Evolutionary conservation across 2,797 vertebrate genomes (phyloP).

Genomic region (Melanotaenia trifasciata): DNA sequence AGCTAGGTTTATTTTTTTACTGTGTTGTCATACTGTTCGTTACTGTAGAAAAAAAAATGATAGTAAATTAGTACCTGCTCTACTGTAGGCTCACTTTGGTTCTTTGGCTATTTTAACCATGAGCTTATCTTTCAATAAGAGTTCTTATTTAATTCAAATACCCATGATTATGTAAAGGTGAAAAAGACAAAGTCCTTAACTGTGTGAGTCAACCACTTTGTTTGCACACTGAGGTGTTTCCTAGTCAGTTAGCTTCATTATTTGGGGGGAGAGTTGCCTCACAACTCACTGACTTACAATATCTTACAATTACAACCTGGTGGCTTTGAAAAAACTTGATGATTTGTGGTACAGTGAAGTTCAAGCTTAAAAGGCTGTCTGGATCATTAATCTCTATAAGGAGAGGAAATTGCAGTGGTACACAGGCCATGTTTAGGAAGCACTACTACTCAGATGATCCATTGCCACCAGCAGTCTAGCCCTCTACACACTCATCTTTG

Average conservation of each 20-base stretch:
- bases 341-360: not conserved
- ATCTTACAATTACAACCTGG: not conserved
- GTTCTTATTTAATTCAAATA: too few relatives aligned
- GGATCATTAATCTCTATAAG: conserved; percentile 66
- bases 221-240: not conserved
- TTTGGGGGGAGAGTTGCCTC: too few relatives aligned
- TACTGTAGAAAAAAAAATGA: too few relatives aligned
- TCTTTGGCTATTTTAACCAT: too few relatives aligned
- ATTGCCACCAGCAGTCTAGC: conserved; percentile 22
- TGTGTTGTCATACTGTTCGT: not conserved
- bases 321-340: not conserved
- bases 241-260: not conserved
- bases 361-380: not conserved
- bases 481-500: conserved; percentile 30
- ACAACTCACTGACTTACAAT: not conserved
- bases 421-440: conserved; percentile 35
- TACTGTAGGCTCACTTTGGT: too few relatives aligned
- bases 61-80: too few relatives aligned
- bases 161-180: too few relatives aligned
- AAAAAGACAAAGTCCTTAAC: not conserved
- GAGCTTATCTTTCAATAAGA: too few relatives aligned
- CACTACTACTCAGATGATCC: conserved; percentile 25
- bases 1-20: not conserved
- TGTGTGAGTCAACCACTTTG: not conserved
- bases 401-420: conserved; percentile 35